phyloP scores from a whole-genome alignment of 1,140 invertebrate genomes.

The Papilio xuthus region DNA sequence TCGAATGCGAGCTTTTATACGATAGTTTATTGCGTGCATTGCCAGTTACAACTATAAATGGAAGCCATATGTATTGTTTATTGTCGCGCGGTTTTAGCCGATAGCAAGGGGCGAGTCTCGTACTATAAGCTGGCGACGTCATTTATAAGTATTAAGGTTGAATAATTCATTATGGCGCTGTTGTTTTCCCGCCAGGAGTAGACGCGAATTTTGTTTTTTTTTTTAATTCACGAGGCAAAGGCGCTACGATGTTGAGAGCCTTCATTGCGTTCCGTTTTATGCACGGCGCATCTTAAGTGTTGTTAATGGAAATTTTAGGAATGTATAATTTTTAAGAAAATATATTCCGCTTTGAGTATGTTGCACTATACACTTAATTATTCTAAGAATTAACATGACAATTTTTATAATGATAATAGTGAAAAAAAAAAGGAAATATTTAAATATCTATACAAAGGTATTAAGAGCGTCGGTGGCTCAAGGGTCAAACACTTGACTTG shows the following conservation, averaged over 20 bases:
- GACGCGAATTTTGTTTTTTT: constrained; percentile 45
- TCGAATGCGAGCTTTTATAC: constrained; percentile 36
- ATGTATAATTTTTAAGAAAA: constrained; percentile 47
- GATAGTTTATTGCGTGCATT: constrained; percentile 45
- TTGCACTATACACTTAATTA: constrained; percentile 37
- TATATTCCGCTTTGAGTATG: constrained; percentile 31
- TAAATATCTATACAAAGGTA: no score
- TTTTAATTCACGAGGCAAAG: constrained; percentile 45
- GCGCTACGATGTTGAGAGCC: constrained; percentile 18
- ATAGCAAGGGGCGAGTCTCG: constrained; percentile 33
- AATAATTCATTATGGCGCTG: constrained; percentile 58
- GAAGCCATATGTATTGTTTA: constrained; percentile 58
- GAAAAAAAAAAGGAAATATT: no score
- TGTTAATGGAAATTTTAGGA: constrained; percentile 39
- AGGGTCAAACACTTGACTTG: no score
- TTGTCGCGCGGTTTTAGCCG: constrained; percentile 47
- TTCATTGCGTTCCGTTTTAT: constrained; percentile 44
- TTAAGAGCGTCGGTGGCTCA: no score
- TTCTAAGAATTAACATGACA: constrained; percentile 3
- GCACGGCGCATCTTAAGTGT: constrained; percentile 40
- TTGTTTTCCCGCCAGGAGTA: constrained; percentile 63
- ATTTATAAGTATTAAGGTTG: constrained; percentile 58
- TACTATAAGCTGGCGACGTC: constrained; percentile 45
- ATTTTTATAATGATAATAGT: no score
- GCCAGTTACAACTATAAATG: constrained; percentile 48